Evolutionary conservation across 2,113 vertebrate genomes (phyloP), one percentile per base, ranked within the genome.

Genomic region (Neotoma lepida): DNA sequence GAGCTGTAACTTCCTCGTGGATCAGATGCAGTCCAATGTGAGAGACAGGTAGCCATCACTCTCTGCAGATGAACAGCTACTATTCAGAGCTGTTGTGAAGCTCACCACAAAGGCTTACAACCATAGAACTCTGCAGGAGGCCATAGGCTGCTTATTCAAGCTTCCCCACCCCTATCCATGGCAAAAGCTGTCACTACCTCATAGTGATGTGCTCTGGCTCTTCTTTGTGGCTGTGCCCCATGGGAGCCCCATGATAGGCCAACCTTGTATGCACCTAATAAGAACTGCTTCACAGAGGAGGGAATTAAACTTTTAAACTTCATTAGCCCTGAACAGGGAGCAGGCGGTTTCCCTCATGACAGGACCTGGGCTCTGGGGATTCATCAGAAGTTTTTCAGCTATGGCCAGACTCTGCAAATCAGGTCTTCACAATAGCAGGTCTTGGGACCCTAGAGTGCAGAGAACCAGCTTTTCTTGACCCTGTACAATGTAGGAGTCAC

Each of bases 231-330:
- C 39, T 82, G 18, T 28, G 17, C 9, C 71, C 26, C 66, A 71
- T 20, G 77, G 4, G 30, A 90, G 13, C 39, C 39, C 87, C 51
- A 15, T 64, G 49, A 88, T 61, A 77, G 86, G 18, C 54, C 44
- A 70, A 22, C 78, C 68, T 70, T 51, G 63, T 51, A 22, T 44
- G 46, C 13, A n/a, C 86, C 96, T 70, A 91, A 95, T 95, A 94
- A 90, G 80, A 56, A 46, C 51, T 41, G 41, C 9, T 46, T 54
- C 70, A 26, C 66, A 61, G 89, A 95, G 49, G n/a, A 86, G 41
- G n/a, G 87, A 26, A 88, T 93, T 93, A 86, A 95, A 86, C 77
- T 64, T 78, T n/a, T n/a, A n/a, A n/a, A 86, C 77, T 64, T 78
- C 63, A 89, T 87, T 56, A 66, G 35, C 22, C 63, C 86, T 46